Conservation (phyloP, 1,140 invertebrate species). For the Conus betulinus region DNA sequence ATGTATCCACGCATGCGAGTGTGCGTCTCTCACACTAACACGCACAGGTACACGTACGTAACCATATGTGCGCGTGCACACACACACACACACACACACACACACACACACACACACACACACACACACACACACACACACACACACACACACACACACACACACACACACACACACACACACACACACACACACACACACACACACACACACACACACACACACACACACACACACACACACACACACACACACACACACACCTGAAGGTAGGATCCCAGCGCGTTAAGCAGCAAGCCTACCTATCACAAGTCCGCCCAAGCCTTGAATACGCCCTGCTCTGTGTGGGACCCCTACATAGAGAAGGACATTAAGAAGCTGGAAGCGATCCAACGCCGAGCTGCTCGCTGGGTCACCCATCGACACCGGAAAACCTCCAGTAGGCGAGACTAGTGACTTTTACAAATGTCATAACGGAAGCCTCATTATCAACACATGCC, state of each 20-base stretch:
- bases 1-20: conserved; percentile 50
- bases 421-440: too few relatives aligned
- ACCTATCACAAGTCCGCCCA: too few relatives aligned
- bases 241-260: background rate
- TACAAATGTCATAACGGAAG: too few relatives aligned
- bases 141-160: background rate
- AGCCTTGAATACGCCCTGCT: too few relatives aligned
- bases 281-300: too few relatives aligned
- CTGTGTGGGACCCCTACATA: too few relatives aligned
- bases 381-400: too few relatives aligned
- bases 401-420: too few relatives aligned
- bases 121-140: background rate
- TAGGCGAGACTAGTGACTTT: too few relatives aligned
- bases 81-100: background rate
- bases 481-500: too few relatives aligned
- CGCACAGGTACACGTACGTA: conserved; percentile 76
- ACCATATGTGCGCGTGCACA: conserved; percentile 85
- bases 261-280: too few relatives aligned
- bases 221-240: background rate
- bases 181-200: background rate
- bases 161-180: background rate
- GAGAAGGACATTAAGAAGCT: too few relatives aligned
- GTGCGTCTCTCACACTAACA: conserved; percentile 81
- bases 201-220: background rate
- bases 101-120: background rate